Evolutionary conservation across 2,797 vertebrate genomes (phyloP), one percentile per base, ranked within the genome.

Genomic region (Alcedo atthis): DNA sequence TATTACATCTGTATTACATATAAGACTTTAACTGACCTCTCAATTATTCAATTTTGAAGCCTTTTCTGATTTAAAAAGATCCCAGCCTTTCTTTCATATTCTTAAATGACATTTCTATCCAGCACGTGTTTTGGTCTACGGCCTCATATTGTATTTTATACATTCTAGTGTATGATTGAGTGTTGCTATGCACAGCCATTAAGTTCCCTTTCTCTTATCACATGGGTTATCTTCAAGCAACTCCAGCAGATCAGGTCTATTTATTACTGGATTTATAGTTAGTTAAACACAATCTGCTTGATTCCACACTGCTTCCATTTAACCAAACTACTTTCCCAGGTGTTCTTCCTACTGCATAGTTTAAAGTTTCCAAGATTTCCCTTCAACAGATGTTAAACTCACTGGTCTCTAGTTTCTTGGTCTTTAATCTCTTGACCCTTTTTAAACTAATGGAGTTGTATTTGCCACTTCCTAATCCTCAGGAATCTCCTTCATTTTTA

Each of bases 391-490:
- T 96, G 90, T 95, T 92, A 93, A 93, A 95, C 35, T 85, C 90
- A 77, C 85, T 63, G 78, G 49, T 95, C 91, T 96, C 87, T 80
- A 78, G 83, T 96, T 96, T 95, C 96, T 95, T 93, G 85, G 69
- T 92, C 91, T 96, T 95, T 96, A 95, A 96, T 97, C 85, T 96
- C 85, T 94, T 92, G 90, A 96, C 93, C 92, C 73, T 90, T 96
- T 95, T 93, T 87, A 96, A 96, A 93, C 82, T 97, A 96, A 95
- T 97, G 95, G 95, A 97, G 96, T 84, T 96, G 82, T 94, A 96
- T 96, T 97, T 97, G 97, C 96, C 94, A 95, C 96, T 97, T 97
- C 96, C 95, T 97, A 97, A 97, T 97, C 92, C 93, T 95, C 67
- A 74, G 55, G 92, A 97, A 97, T 97, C 87, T 93, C 86, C 90